Conservation (phyloP, 2,113 vertebrate genomes). For the Aleadryas rufinucha region DNA sequence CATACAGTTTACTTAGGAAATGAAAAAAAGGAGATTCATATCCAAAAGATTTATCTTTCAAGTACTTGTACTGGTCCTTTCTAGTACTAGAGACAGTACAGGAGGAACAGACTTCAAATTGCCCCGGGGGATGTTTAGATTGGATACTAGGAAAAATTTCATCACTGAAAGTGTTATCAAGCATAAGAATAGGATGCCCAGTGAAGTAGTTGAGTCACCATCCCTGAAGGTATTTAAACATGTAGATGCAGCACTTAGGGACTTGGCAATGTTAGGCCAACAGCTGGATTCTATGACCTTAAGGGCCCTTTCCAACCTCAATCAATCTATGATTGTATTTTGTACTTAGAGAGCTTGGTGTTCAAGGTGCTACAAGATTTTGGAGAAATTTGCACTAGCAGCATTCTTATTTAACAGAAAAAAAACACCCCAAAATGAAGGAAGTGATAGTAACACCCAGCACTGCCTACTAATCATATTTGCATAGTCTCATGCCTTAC, state of each 20-base stretch:
- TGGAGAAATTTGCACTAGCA: background rate
- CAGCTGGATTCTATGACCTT: background rate
- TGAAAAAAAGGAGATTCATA: background rate
- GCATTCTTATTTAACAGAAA: background rate
- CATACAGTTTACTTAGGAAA: background rate
- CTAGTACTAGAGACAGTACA: background rate
- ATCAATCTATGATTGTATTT: background rate
- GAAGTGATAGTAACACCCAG: rapidly evolving
- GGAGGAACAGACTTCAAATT: background rate
- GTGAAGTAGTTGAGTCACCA: background rate
- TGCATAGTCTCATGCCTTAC: background rate
- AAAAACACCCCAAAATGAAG: background rate
- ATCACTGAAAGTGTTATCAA: background rate
- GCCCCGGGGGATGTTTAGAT: background rate
- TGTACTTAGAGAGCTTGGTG: background rate
- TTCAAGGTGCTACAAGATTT: background rate
- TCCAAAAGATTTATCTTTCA: background rate
- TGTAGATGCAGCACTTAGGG: background rate
- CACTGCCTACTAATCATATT: background rate
- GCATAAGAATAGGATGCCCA: background rate
- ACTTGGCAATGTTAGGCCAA: background rate
- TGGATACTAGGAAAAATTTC: background rate
- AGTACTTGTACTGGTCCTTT: background rate
- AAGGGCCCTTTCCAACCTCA: background rate
- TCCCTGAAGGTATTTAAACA: background rate